These are phyloP conservation scores for Actinostola sp. DNA, from an alignment of 92 coral and sea anemone genomes.

Conservation along the genomic window DNA sequence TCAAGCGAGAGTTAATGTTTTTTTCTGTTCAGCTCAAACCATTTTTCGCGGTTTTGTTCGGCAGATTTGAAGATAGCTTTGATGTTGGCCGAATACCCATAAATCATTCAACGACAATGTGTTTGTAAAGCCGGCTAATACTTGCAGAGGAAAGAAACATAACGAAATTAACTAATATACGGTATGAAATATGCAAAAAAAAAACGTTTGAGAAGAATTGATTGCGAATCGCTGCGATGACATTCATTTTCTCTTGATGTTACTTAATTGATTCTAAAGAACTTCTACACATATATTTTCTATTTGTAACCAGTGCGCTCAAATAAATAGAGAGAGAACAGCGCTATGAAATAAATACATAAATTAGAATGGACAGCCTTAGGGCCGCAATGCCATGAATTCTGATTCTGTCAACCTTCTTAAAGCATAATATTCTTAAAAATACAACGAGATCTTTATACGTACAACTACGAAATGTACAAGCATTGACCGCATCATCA, in stretches of 20 bases:
- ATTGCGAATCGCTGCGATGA: too few relatives aligned
- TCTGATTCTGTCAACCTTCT: too few relatives aligned
- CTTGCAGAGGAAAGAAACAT: neutral
- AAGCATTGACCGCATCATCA: neutral
- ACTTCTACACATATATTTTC: too few relatives aligned
- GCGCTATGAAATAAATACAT: neutral
- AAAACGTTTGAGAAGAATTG: neutral
- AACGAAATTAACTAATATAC: neutral
- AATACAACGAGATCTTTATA: too few relatives aligned
- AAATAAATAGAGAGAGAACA: neutral
- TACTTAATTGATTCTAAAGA: too few relatives aligned
- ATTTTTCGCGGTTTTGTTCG: constrained; percentile 23
- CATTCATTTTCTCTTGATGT: too few relatives aligned
- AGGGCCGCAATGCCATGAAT: neutral
- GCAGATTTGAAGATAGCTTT: constrained; percentile 33
- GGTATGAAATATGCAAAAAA: neutral
- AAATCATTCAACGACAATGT: constrained; percentile 19
- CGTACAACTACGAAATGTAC: neutral
- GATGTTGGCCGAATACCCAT: constrained; percentile 21
- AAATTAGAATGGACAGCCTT: neutral
- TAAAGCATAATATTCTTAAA: too few relatives aligned
- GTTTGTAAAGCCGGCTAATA: constrained; percentile 12
- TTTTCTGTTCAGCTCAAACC: neutral
- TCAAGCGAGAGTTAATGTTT: neutral
- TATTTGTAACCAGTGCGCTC: neutral